These are phyloP conservation scores for Semnornis frantzii DNA, from an alignment of 2,113 vertebrate genomes.

Conservation along the genomic window DNA sequence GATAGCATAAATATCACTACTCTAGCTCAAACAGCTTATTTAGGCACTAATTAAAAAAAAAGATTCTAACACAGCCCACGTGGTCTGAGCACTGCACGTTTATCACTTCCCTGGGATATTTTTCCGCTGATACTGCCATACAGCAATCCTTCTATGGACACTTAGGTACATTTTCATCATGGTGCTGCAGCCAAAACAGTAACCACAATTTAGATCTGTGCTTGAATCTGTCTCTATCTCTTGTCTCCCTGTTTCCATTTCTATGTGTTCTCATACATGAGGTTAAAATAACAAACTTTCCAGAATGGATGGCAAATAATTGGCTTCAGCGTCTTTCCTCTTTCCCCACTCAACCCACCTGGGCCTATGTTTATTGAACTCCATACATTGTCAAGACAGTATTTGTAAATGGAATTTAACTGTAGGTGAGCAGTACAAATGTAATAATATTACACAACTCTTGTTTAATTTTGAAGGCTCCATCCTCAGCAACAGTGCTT, in stretches of 20 bases:
- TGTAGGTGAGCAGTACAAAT: conserved; percentile 79
- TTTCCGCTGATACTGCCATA: not conserved
- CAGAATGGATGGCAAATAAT: conserved; percentile 15
- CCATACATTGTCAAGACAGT: conserved; percentile 73
- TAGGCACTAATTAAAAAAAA: not conserved
- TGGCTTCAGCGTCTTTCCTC: not conserved
- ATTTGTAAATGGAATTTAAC: conserved; percentile 81
- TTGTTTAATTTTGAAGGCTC: conserved; percentile 83
- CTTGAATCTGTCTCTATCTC: not conserved
- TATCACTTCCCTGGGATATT: not conserved
- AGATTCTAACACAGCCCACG: rapidly evolving
- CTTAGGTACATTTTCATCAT: not conserved
- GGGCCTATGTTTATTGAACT: conserved; percentile 74
- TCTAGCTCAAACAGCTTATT: not conserved
- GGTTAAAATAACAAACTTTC: conserved; percentile 27
- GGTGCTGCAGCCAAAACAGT: not conserved
- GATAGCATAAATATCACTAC: not conserved
- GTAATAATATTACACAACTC: conserved; percentile 79
- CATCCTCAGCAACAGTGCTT: conserved; percentile 70
- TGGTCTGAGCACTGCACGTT: not conserved
- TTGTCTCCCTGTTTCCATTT: not conserved
- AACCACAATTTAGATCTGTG: not conserved
- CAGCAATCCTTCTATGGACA: rapidly evolving
- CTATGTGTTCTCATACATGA: not conserved
- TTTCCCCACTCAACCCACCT: conserved; percentile 27